phyloP scores from a whole-genome alignment of 2,797 vertebrate genomes.

The Dallia pectoralis region DNA sequence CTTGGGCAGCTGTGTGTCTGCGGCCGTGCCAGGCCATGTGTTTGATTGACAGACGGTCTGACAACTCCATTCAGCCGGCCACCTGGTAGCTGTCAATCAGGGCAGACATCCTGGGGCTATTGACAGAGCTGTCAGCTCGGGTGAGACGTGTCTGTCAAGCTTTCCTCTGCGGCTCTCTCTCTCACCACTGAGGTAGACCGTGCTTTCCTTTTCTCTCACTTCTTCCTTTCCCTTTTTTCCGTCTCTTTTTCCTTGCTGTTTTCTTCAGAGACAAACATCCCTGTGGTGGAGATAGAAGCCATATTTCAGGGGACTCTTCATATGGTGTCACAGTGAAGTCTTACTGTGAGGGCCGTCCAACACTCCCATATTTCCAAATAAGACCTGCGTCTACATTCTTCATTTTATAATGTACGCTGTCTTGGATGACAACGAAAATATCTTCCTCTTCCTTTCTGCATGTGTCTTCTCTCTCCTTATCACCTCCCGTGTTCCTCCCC shows the following conservation, averaged over 20 bases:
- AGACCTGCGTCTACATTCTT: not conserved
- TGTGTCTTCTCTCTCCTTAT: conserved; percentile 23
- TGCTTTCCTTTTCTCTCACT: not conserved
- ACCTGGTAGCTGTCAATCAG: conserved; percentile 88
- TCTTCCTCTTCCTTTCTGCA: conserved; percentile 1
- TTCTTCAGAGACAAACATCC: conserved; percentile 59
- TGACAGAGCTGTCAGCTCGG: conserved; percentile 78
- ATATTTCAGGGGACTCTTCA: not conserved
- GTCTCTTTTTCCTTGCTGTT: conserved; percentile 17
- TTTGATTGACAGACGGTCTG: conserved; percentile 76
- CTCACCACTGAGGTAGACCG: conserved; percentile 42
- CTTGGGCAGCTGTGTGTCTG: conserved; percentile 76
- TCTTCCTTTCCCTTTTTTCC: not conserved
- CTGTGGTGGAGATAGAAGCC: conserved; percentile 47
- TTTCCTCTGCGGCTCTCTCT: conserved; percentile 62
- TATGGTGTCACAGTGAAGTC: not conserved
- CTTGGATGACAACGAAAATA: not conserved
- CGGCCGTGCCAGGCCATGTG: conserved; percentile 68
- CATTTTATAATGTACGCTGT: not conserved
- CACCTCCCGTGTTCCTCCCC: conserved; percentile 24
- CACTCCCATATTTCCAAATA: no score
- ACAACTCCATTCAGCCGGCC: conserved; percentile 84
- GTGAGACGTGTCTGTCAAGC: conserved; percentile 82
- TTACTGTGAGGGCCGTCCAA: no score
- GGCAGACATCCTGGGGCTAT: conserved; percentile 78